Evolutionary conservation across 2,113 vertebrate genomes (phyloP), one percentile per base, ranked within the genome.

Genomic region (Salvelinus sp.): DNA sequence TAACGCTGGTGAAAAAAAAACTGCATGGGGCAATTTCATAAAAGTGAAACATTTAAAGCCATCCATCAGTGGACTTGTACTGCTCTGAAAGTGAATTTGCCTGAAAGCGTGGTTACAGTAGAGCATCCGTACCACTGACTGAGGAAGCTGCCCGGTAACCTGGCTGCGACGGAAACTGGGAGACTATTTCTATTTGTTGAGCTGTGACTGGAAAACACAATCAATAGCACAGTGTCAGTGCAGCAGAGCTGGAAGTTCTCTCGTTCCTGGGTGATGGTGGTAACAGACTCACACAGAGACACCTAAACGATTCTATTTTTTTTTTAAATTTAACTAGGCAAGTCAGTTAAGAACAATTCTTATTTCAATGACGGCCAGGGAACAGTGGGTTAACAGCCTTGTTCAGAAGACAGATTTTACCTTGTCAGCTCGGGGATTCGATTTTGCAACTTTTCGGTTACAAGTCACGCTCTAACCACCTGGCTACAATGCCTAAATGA

Each of bases 61-160:
- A 81, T 86, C 82, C 80, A 87, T 90, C 83, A 85, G 67, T 20
- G 75, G 13, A 74, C 57, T 10, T 75, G 62, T 62, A 78, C 64
- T 38, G 62, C 82, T 70, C 6, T 30, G 78, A 86, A 84, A 84
- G 2, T 78, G 86, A 38, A 88, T 91, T 88, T 87, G 85, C 82
- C 74, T 84, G 80, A 91, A 85, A 89, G 82, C 88, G 38, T 80
- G 82, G 75, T 73, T 82, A 65, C 62, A 12, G 9, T 44, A 44
- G 9, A 79, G 74, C 82, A 90, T 88, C 76, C 79, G 75, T 87
- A 85, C 1, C 1, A 48, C 30, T 50, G 79, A 20, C 38, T 44
- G 65, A 67, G 83, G 74, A 73, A 23, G 72, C 76, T 73, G 76
- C 77, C 78, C 13, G n/a, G 18, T 68, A 65, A 72, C 72, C 14